phyloP scores from a whole-genome alignment of 2,797 vertebrate species.

The Perodicticus potto region DNA sequence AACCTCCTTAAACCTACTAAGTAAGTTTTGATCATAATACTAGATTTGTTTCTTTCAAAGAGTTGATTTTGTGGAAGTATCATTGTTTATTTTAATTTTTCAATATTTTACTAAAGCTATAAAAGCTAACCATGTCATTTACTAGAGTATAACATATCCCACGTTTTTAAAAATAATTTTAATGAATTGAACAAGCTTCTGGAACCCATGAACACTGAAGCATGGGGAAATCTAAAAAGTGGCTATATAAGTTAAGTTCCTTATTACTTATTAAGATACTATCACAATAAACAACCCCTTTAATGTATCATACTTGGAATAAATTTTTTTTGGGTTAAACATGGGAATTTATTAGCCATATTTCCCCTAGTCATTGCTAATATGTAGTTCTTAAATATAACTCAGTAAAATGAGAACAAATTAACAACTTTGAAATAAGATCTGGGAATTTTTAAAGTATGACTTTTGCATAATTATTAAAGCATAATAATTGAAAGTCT shows the following conservation, averaged over 20 bases:
- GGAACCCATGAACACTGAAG: not conserved
- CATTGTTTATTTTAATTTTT: conserved; percentile 21
- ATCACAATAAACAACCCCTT: not conserved
- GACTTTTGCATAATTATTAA: conserved; percentile 15
- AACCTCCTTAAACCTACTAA: not conserved
- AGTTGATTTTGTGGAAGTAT: not conserved
- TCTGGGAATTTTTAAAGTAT: not conserved
- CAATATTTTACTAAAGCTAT: conserved; percentile 26
- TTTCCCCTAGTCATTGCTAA: not conserved
- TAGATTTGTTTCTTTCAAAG: conserved; percentile 17
- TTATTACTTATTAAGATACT: not conserved
- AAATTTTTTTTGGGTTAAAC: not conserved
- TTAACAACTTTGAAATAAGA: conserved; percentile 21
- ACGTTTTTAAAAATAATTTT: conserved; percentile 26
- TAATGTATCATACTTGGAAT: not conserved
- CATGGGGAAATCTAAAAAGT: not conserved
- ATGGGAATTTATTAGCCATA: not conserved
- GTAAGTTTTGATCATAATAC: conserved; percentile 23
- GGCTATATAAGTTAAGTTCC: conserved; percentile 10
- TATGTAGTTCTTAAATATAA: not conserved
- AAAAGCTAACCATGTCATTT: not conserved
- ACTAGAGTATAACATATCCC: not conserved
- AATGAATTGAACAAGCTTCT: not conserved
- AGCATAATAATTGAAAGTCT: not conserved
- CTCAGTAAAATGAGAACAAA: not conserved